A percentile compares a stretch with the other conserved stretches of the same genome.
Conservation (phyloP, 1,140 invertebrate species). For the Euura lappo region DNA sequence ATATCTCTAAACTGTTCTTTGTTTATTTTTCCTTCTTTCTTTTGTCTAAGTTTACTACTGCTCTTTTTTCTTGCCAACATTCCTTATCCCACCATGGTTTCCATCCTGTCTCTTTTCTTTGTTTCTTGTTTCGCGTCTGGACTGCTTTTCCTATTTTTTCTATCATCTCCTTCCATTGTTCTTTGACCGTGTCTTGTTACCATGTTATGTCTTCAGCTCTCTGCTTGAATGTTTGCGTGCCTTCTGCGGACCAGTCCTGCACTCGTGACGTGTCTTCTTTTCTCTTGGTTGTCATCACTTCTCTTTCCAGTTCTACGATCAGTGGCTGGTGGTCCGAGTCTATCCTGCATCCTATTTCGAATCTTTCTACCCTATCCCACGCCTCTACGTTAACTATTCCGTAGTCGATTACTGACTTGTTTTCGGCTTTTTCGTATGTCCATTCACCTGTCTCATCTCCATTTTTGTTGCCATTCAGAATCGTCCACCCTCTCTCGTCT, state of each 20-base stretch:
- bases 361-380: conserved; percentile 11
- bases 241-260: conserved; percentile 7
- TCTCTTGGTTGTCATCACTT: background rate
- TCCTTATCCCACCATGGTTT: conserved; percentile 11
- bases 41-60: background rate
- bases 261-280: background rate
- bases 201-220: background rate
- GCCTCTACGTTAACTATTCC: conserved; percentile 2
- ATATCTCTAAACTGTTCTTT: background rate
- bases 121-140: background rate
- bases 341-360: conserved; percentile 9
- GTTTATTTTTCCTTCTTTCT: background rate
- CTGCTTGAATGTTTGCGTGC: background rate
- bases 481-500: conserved; percentile 26
- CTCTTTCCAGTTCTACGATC: conserved; percentile 1
- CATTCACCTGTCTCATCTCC: conserved; percentile 25
- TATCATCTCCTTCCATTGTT: conserved; percentile 1
- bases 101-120: conserved; percentile 1
- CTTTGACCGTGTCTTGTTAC: background rate
- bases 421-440: conserved; percentile 13
- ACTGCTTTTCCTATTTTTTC: background rate
- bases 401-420: conserved; percentile 23
- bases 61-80: background rate
- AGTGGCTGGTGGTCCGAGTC: conserved; percentile 19
- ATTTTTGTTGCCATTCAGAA: conserved; percentile 23